These are phyloP conservation scores for Hymenopus coronatus DNA, from an alignment of 2,888 invertebrate genomes.

Conservation along the genomic window DNA sequence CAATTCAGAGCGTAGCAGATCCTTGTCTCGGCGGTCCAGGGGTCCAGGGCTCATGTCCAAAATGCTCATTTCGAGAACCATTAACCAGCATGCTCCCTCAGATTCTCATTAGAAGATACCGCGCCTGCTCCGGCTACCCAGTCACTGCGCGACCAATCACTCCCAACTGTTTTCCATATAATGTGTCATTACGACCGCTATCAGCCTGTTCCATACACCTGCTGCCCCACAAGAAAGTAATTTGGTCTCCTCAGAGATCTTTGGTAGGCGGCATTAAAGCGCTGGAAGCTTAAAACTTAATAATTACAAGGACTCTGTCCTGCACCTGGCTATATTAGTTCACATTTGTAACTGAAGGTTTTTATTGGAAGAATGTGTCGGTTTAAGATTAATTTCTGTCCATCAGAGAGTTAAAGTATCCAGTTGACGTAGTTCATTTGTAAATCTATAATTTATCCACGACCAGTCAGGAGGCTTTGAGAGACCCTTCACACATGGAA, in stretches of 20 bases:
- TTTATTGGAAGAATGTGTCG: neutral
- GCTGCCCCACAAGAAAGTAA: neutral
- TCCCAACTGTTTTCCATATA: neutral
- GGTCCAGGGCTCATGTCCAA: neutral
- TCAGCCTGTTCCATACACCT: neutral
- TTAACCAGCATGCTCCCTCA: neutral
- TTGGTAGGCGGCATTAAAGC: neutral
- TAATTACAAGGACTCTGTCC: neutral
- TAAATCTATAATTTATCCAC: too few relatives aligned
- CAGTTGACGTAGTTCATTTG: too few relatives aligned
- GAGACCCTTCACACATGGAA: too few relatives aligned
- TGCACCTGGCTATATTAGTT: too few relatives aligned
- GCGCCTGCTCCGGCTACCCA: neutral
- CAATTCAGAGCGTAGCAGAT: neutral
- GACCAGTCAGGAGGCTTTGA: too few relatives aligned
- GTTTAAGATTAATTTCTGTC: neutral
- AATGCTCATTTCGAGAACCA: neutral
- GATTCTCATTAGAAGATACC: neutral
- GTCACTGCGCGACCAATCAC: neutral
- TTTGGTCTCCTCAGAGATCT: neutral
- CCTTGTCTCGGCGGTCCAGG: neutral
- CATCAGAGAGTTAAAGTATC: too few relatives aligned
- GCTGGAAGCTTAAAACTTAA: neutral
- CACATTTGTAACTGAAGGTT: too few relatives aligned
- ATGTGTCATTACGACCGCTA: neutral